These are phyloP conservation scores for Phlogophora meticulosa DNA, from an alignment of 2,888 invertebrate species.

Conservation along the genomic window DNA sequence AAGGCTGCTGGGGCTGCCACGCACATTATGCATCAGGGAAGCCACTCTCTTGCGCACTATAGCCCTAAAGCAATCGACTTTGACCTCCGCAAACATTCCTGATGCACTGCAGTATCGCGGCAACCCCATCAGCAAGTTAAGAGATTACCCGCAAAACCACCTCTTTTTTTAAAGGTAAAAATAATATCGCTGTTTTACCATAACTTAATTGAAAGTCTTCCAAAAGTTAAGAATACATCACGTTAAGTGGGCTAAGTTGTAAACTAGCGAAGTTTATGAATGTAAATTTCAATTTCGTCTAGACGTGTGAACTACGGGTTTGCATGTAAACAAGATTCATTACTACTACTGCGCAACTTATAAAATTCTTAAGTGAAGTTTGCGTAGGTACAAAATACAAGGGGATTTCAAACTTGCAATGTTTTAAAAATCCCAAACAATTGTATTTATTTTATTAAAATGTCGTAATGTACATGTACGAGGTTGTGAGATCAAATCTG, in stretches of 20 bases:
- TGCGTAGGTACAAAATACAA: neutral
- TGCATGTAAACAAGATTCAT: slow-evolving; percentile 85
- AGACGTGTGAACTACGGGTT: slow-evolving; percentile 82
- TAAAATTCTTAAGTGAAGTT: slow-evolving; percentile 46
- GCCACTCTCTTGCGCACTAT: no score
- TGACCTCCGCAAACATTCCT: no score
- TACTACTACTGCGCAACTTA: slow-evolving; percentile 66
- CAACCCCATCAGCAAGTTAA: no score
- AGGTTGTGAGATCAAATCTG: no score
- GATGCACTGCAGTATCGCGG: no score
- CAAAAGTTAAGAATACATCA: slow-evolving; percentile 59
- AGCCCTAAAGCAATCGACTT: no score
- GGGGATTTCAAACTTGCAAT: neutral
- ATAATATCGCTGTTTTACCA: neutral
- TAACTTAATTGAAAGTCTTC: slow-evolving; percentile 18
- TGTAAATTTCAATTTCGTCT: slow-evolving; percentile 85
- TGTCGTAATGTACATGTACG: no score
- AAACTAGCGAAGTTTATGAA: slow-evolving; percentile 74
- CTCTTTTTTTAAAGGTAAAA: neutral
- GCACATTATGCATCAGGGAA: no score
- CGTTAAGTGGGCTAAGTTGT: slow-evolving; percentile 60
- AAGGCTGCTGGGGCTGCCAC: no score
- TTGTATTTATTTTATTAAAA: neutral
- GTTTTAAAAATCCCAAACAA: neutral
- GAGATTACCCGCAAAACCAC: neutral